Evolutionary conservation across 2,888 invertebrate genomes (phyloP).

Genomic region (Cheilosia vernalis): DNA sequence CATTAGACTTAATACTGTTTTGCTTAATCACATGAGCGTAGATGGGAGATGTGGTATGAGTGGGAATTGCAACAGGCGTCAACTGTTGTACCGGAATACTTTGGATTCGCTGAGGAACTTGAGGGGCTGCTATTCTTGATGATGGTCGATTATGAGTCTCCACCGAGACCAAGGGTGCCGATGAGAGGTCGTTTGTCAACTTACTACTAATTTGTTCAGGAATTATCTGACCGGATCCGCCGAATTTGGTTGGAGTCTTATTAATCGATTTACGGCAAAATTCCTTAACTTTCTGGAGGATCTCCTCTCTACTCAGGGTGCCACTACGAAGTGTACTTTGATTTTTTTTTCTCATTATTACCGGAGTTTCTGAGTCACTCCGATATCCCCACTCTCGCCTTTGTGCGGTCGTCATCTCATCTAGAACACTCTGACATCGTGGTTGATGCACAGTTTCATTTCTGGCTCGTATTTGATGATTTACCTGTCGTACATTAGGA

Average conservation of each 20-base stretch:
- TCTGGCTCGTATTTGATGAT: slow-evolving; percentile 8
- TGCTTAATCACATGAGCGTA: slow-evolving; percentile 82
- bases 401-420: slow-evolving; percentile 77
- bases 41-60: slow-evolving; percentile 79
- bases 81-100: slow-evolving; percentile 78
- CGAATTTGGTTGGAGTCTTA: slow-evolving; percentile 78
- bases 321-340: slow-evolving; percentile 77
- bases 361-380: slow-evolving; percentile 79
- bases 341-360: slow-evolving; percentile 77
- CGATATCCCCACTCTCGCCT: slow-evolving; percentile 76
- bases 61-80: slow-evolving; percentile 36
- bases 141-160: slow-evolving; percentile 79
- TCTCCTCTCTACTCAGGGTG: slow-evolving; percentile 81
- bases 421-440: slow-evolving; percentile 82
- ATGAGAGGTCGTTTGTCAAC: slow-evolving; percentile 79
- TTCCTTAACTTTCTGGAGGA: slow-evolving; percentile 82
- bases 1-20: slow-evolving; percentile 81
- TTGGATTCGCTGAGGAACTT: slow-evolving; percentile 81
- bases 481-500: slow-evolving; percentile 48
- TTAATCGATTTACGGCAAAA: slow-evolving; percentile 83
- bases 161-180: slow-evolving; percentile 82
- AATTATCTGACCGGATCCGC: slow-evolving; percentile 44
- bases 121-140: slow-evolving; percentile 79
- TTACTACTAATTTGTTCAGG: slow-evolving; percentile 68
- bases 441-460: slow-evolving; percentile 71